Evolutionary conservation across 2,888 invertebrate species (phyloP), one percentile per base, ranked within the genome.

Genomic region (Dolichomitus sp.): DNA sequence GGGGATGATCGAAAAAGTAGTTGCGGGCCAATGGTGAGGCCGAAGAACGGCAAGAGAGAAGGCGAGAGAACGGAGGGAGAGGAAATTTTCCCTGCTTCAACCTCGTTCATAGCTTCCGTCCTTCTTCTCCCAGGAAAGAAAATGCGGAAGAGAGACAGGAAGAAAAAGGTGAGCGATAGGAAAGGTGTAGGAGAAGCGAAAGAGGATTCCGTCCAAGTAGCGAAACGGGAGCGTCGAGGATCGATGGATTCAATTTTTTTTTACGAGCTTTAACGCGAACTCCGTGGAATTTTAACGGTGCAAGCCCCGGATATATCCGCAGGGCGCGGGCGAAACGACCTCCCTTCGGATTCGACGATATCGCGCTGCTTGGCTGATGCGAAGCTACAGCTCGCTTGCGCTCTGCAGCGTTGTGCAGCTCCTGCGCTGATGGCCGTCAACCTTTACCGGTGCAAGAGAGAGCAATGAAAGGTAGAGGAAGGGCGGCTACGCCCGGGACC

Each of bases 211-310:
- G 52, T 68, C 40, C 59, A 57, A 40, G 72, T 57, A 42, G 45
- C 54, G 78, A 50, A 69, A 57, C 72, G 66, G 70, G 74, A 74
- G 66, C 63, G 23, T 40, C 45, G 72, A 79, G 87, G 87, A 90
- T 90, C 88, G 90, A 90, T 90, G 87, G 86, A 88, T 89, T 89
- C 88, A 89, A 90, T 89, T 89, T 89, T 88, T 86, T 89, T 90
- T 90, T 89, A 90, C 88, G 90, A 89, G 83, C 83, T 86, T 83
- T 68, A 85, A 85, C 86, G 87, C 85, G 85, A 84, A 69, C 82
- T 73, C 87, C 86, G 84, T 89, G 88, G 88, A 90, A 90, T 90
- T 90, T 90, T 88, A 89, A 90, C 89, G 89, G 85, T 83, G 75
- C 79, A 79, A 84, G 42, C 59, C 57, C 45, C 73, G 54, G 57